phyloP scores from a whole-genome alignment of 2,797 vertebrate genomes.

The Australoheros facetus region DNA sequence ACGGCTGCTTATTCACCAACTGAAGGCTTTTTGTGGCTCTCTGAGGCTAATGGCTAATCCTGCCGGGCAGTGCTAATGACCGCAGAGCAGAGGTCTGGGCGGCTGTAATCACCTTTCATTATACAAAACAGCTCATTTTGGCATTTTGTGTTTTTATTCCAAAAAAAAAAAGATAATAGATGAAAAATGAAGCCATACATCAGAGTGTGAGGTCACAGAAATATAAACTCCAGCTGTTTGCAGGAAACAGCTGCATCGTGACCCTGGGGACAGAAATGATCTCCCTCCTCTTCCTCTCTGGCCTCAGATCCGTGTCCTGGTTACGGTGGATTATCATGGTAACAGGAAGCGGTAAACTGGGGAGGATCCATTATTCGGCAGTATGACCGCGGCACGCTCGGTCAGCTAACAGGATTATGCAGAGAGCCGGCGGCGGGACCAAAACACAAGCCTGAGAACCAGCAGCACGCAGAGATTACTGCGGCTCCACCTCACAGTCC shows the following conservation, averaged over 20 bases:
- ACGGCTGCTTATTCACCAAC: not conserved
- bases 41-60: constrained; percentile 16
- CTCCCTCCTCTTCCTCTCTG: not conserved
- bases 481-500: not conserved
- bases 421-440: not conserved
- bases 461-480: not conserved
- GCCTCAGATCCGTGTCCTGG: constrained; percentile 7
- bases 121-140: not conserved
- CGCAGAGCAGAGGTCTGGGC: not conserved
- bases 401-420: constrained; percentile 43
- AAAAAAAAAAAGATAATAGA: too few relatives aligned
- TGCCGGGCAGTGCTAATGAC: not conserved
- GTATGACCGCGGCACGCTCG: not conserved
- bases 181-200: not conserved
- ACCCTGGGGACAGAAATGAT: too few relatives aligned
- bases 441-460: not conserved
- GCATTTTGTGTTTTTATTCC: not conserved
- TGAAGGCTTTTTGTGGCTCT: not conserved
- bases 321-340: constrained; percentile 21
- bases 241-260: not conserved
- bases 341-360: not conserved
- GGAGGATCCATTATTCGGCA: constrained; percentile 12
- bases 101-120: not conserved
- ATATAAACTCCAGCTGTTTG: not conserved
- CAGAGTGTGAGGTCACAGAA: not conserved